Conservation (phyloP, 2,797 vertebrate species). For the Telmatherina bonti region DNA sequence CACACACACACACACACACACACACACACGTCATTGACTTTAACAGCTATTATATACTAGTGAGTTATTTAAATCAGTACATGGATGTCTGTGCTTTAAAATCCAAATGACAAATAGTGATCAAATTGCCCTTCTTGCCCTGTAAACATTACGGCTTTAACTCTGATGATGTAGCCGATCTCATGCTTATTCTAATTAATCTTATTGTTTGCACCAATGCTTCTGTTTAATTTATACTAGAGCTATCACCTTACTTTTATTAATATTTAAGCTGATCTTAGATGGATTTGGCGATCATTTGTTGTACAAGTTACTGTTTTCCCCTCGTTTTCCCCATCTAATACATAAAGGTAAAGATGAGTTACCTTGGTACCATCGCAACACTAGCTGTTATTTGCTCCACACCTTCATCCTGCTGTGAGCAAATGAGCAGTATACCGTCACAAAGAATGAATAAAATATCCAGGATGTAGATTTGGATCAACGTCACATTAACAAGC, state of each 20-base stretch:
- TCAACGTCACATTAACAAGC: neutral
- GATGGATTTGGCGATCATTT: neutral
- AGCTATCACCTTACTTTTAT: neutral
- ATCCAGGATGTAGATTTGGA: neutral
- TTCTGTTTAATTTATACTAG: neutral
- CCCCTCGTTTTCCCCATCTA: neutral
- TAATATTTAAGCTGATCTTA: slow-evolving; percentile 2
- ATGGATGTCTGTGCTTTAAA: neutral
- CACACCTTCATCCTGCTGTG: neutral
- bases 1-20: neutral
- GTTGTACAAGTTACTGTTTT: neutral
- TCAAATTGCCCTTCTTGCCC: neutral
- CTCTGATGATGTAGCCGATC: neutral
- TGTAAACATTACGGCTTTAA: slow-evolving; percentile 14
- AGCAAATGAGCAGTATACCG: neutral
- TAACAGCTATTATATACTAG: neutral
- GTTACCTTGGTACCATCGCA: neutral
- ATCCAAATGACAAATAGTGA: neutral
- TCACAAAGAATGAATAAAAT: neutral
- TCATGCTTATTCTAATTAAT: slow-evolving; percentile 2
- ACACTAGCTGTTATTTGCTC: neutral
- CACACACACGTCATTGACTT: neutral
- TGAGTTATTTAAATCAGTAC: slow-evolving; percentile 10
- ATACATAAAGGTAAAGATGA: neutral
- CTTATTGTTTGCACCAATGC: neutral